A percentile compares a stretch with the other conserved stretches of the same genome.
phyloP scores from a whole-genome alignment of 2,113 vertebrate species.

The Chloropsis hardwickii region DNA sequence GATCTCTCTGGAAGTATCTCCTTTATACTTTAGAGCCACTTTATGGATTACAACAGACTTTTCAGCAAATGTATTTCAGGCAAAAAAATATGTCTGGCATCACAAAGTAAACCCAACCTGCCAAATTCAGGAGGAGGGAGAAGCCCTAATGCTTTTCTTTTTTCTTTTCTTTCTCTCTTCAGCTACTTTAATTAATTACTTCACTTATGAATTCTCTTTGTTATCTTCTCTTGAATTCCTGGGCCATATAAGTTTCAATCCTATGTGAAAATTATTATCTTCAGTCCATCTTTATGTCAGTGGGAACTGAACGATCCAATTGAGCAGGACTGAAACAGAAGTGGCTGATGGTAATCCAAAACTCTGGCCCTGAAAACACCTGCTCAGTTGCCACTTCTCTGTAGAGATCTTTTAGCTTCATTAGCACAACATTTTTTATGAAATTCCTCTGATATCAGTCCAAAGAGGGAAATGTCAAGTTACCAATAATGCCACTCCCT shows the following conservation, averaged over 20 bases:
- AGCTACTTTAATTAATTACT: background rate
- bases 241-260: background rate
- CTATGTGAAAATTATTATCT: background rate
- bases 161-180: background rate
- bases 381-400: background rate
- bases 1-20: background rate
- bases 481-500: background rate
- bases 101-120: background rate
- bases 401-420: background rate
- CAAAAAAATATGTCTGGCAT: slow-evolving; percentile 44
- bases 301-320: background rate
- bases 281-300: background rate
- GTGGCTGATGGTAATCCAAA: background rate
- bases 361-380: background rate
- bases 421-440: background rate
- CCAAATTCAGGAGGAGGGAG: background rate
- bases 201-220: background rate
- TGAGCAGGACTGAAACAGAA: background rate
- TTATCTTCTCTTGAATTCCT: background rate
- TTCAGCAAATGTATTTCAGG: slow-evolving; percentile 32
- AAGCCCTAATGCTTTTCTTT: background rate
- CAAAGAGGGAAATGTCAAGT: background rate
- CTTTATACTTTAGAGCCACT: background rate
- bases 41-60: slow-evolving; percentile 2
- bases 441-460: background rate